Evolutionary conservation across 2,888 invertebrate species (phyloP).

Genomic region (Stictocephala bisonia): DNA sequence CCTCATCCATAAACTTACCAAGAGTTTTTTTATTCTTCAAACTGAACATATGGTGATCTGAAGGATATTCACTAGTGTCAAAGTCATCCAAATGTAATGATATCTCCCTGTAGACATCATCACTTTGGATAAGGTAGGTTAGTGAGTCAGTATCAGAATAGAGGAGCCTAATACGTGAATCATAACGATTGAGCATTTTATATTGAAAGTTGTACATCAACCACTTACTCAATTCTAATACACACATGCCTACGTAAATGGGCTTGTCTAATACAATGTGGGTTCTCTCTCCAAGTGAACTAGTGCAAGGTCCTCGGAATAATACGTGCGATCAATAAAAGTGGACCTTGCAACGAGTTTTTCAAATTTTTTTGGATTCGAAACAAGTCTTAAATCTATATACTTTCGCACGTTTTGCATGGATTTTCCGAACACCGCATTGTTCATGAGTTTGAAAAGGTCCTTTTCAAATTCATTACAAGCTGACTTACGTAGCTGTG

Average conservation of each 20-base stretch:
- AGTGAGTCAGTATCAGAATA: slow-evolving; percentile 61
- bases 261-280: slow-evolving; percentile 59
- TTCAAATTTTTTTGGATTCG: not conserved
- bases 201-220: slow-evolving; percentile 62
- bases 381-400: slow-evolving; percentile 53
- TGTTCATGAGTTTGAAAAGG: slow-evolving; percentile 30
- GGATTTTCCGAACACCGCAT: slow-evolving; percentile 61
- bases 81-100: slow-evolving; percentile 49
- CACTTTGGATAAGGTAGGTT: slow-evolving; percentile 59
- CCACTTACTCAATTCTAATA: slow-evolving; percentile 60
- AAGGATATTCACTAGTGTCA: slow-evolving; percentile 60
- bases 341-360: slow-evolving; percentile 60
- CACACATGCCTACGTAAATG: slow-evolving; percentile 59
- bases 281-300: slow-evolving; percentile 43
- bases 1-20: slow-evolving; percentile 62
- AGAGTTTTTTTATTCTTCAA: slow-evolving; percentile 59
- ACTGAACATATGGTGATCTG: slow-evolving; percentile 54
- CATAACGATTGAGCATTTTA: slow-evolving; percentile 54
- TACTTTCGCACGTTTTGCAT: slow-evolving; percentile 64
- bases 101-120: slow-evolving; percentile 62
- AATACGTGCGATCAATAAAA: slow-evolving; percentile 9
- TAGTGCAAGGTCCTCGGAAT: slow-evolving; percentile 4
- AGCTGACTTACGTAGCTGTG: slow-evolving; percentile 52
- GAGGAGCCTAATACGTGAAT: slow-evolving; percentile 55
- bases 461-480: slow-evolving; percentile 62